Conservation (phyloP, 2,113 vertebrate genomes). For the Lamprologus lemairii region DNA sequence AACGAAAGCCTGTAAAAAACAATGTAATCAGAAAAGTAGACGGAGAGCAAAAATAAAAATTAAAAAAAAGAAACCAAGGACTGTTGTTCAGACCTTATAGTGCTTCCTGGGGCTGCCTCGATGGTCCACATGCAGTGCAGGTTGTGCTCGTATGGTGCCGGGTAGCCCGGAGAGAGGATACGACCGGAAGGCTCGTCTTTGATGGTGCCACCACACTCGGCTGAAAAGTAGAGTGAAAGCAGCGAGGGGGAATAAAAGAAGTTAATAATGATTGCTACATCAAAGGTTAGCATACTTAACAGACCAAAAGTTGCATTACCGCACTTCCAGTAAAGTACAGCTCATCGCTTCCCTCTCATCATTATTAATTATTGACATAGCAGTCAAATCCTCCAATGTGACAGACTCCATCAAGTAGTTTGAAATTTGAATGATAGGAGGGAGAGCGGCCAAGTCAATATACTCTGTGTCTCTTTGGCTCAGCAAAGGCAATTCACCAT, state of each 20-base stretch:
- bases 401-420: slow-evolving; percentile 9
- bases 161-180: slow-evolving; percentile 93
- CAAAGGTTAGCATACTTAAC: background rate
- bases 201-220: slow-evolving; percentile 88
- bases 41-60: background rate
- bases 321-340: slow-evolving; percentile 1
- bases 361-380: slow-evolving; percentile 30
- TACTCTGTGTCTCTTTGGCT: slow-evolving; percentile 10
- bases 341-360: background rate
- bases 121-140: slow-evolving; percentile 94
- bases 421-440: slow-evolving; percentile 14
- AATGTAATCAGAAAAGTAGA: slow-evolving; percentile 34
- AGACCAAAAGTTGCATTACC: background rate
- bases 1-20: slow-evolving; percentile 26
- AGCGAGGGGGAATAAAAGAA: background rate
- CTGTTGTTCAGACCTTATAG: slow-evolving; percentile 81
- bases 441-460: slow-evolving; percentile 16
- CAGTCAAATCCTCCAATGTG: background rate
- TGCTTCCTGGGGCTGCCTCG: slow-evolving; percentile 89
- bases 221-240: slow-evolving; percentile 60
- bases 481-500: background rate
- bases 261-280: background rate
- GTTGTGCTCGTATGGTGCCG: slow-evolving; percentile 93
- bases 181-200: slow-evolving; percentile 80
- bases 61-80: background rate